phyloP scores from a whole-genome alignment of 2,797 vertebrate species.

The Echeneis naucrates region DNA sequence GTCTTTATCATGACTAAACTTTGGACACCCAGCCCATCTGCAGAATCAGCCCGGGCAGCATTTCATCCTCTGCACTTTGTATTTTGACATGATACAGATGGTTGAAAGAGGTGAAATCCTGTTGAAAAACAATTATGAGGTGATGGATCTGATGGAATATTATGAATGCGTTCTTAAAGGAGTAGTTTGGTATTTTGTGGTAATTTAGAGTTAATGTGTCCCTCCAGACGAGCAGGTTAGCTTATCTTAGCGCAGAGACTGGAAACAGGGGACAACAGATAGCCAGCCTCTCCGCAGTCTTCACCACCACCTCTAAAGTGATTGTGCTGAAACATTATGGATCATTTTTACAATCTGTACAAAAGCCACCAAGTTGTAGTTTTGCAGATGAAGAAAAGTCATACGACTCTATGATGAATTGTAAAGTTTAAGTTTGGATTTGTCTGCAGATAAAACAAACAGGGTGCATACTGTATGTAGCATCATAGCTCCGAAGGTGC shows the following conservation, averaged over 20 bases:
- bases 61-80: conserved; percentile 22
- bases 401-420: not conserved
- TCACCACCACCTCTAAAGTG: not conserved
- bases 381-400: too few relatives aligned
- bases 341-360: not conserved
- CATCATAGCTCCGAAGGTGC: not conserved
- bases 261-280: not conserved
- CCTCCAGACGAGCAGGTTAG: not conserved
- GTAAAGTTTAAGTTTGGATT: not conserved
- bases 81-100: conserved; percentile 6
- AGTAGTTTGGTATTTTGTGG: conserved; percentile 3
- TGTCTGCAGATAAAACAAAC: not conserved
- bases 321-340: not conserved
- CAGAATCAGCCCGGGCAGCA: conserved; percentile 17
- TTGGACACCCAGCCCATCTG: conserved; percentile 34
- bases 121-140: not conserved
- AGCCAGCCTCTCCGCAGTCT: not conserved
- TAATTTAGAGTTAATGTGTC: not conserved
- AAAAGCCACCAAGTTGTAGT: not conserved
- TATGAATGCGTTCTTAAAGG: conserved; percentile 4
- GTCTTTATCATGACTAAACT: conserved; percentile 60
- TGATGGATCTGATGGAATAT: conserved; percentile 14
- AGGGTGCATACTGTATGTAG: not conserved
- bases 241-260: conserved; percentile 25
- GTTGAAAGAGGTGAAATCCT: not conserved